Evolutionary conservation across 92 coral and sea anemone genomes (phyloP), one percentile per base, ranked within the genome.

Genomic region (Porites rus): DNA sequence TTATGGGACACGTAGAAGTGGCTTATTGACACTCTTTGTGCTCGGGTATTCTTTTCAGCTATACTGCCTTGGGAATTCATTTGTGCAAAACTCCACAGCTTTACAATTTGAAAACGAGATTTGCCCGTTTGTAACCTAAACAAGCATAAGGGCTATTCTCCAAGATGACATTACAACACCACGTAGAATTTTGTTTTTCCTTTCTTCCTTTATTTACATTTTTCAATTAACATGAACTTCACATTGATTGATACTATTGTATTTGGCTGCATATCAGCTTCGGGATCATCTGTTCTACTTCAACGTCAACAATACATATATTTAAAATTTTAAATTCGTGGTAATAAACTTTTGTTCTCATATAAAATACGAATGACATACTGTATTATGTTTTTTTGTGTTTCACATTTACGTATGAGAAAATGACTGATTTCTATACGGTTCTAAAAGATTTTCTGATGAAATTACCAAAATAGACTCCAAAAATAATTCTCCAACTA

Each of bases 401-500:
- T 56, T 16, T 8, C 59, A 60, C 58, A 38, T 61, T 69, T 61
- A 82, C 86, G 86, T 62, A 82, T 83, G 87, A 51, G 69, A 72
- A 67, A 54, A 38, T 16, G 69, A 58, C 73, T 38, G 51, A 11
- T 71, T 59, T 74, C 79, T 83, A 22, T 1, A 22, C 20, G 87
- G 22, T 64, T 62, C 80, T 83, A 85, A 85, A 81, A 72, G 46
- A 89, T 82, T 63, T 77, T 78, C 76, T 69, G 83, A 83, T 58
- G 77, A 21, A 70, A 68, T 90, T 87, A 90, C 90, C 86, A 91
- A 88, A 93, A 90, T 93, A 88, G 91, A 93, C 31, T 80, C 79
- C 85, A 93, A 93, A 90, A 93, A 93, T 90, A 91, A 90, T 70
- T 81, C 78, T 62, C 79, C 59, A 88, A 84, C 86, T 90, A 81